A percentile compares a stretch with the other conserved stretches of the same genome.
Evolutionary conservation across 1,140 invertebrate genomes (phyloP).

Genomic region (Penaeus vannamei): DNA sequence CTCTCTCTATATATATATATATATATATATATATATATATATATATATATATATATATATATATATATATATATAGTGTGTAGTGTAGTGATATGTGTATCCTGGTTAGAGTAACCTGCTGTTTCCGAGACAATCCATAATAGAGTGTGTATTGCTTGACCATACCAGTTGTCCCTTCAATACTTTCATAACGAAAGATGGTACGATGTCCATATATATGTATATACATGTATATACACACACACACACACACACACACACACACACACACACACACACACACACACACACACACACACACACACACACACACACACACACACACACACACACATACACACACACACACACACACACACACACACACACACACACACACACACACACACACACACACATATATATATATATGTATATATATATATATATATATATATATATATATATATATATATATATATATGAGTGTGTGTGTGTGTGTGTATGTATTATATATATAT

Average conservation of each 20-base stretch:
- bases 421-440: neutral
- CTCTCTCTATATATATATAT: too few species aligned
- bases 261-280: neutral
- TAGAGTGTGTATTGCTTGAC: neutral
- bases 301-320: neutral
- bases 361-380: neutral
- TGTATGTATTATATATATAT: too few species aligned
- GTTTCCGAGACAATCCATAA: too few species aligned
- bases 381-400: neutral
- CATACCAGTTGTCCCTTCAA: neutral
- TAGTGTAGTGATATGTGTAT: too few species aligned
- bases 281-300: neutral
- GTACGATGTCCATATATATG: neutral
- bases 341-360: neutral
- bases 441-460: neutral
- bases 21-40: too few species aligned
- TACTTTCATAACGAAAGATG: neutral
- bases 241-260: conserved; percentile 24
- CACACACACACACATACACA: neutral
- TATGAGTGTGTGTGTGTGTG: too few species aligned
- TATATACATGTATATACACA: conserved; percentile 9
- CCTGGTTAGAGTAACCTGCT: too few species aligned
- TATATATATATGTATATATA: neutral
- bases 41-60: too few species aligned
- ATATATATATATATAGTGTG: too few species aligned